Conservation (phyloP, 2,888 invertebrate genomes). For the Schizotus pectinicornis region DNA sequence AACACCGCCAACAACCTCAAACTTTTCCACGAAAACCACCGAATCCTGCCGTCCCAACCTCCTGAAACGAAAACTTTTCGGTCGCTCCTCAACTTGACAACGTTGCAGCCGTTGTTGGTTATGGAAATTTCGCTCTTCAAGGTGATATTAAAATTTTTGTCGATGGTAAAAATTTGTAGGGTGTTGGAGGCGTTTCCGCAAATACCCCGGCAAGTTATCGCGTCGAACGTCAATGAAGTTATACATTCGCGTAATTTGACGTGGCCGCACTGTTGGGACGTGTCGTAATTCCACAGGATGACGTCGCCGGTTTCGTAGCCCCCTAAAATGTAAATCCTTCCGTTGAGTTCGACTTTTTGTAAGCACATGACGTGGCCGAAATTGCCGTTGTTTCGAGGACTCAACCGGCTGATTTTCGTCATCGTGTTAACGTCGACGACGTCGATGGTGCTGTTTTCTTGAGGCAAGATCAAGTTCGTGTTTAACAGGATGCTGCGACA, state of each 20-base stretch:
- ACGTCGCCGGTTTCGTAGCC: constrained; percentile 79
- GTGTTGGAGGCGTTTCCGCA: constrained; percentile 69
- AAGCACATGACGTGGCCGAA: constrained; percentile 72
- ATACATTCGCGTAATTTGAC: constrained; percentile 69
- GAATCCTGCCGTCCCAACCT: constrained; percentile 78
- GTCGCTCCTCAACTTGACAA: constrained; percentile 71
- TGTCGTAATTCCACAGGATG: constrained; percentile 71
- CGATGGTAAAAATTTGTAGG: constrained; percentile 65
- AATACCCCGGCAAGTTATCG: constrained; percentile 69
- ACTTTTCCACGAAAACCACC: constrained; percentile 81
- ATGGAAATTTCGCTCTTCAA: constrained; percentile 68
- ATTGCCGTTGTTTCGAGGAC: constrained; percentile 55
- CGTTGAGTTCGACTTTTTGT: constrained; percentile 60
- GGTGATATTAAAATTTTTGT: constrained; percentile 63
- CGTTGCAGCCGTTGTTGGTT: constrained; percentile 77
- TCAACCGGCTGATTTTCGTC: constrained; percentile 55
- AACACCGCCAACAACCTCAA: constrained; percentile 70
- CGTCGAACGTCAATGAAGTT: constrained; percentile 75
- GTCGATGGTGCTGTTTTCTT: constrained; percentile 64
- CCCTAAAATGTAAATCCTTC: constrained; percentile 66
- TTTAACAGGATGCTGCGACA: constrained; percentile 71
- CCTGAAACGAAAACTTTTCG: constrained; percentile 76
- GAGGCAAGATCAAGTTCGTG: constrained; percentile 69
- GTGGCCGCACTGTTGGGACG: constrained; percentile 64
- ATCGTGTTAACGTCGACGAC: constrained; percentile 57